Evolutionary conservation across 2,797 vertebrate genomes (phyloP).

Genomic region (Phrynocephalus vlangalii): DNA sequence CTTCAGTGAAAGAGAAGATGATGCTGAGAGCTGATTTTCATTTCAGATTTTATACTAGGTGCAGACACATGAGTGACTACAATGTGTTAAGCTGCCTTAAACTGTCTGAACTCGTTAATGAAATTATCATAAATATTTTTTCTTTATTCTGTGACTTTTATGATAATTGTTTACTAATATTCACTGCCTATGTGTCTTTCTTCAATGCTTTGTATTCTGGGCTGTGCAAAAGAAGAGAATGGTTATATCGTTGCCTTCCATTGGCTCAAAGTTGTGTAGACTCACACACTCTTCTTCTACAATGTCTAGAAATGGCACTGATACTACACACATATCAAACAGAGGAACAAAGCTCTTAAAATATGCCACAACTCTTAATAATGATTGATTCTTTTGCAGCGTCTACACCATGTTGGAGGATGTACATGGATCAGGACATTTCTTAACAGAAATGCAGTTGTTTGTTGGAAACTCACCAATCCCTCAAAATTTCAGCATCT

Average conservation of each 20-base stretch:
- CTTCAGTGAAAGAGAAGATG: neutral
- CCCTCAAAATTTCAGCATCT: conserved; percentile 84
- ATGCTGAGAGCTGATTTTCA: neutral
- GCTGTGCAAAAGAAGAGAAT: neutral
- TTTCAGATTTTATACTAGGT: neutral
- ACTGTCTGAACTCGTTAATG: neutral
- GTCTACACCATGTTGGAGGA: conserved; percentile 80
- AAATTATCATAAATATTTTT: neutral
- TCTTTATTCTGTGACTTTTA: too few species aligned
- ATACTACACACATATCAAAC: fast-evolving
- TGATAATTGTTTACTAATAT: too few species aligned
- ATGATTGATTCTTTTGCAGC: conserved; percentile 70
- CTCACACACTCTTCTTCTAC: conserved; percentile 18
- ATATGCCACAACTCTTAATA: neutral
- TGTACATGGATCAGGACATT: conserved; percentile 81
- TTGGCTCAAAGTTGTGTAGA: fast-evolving
- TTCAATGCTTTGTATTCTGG: neutral
- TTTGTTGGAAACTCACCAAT: conserved; percentile 82
- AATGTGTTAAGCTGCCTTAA: neutral
- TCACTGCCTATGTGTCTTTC: neutral
- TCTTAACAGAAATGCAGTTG: conserved; percentile 85
- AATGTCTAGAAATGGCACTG: neutral
- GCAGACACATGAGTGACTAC: neutral
- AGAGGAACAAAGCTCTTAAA: neutral
- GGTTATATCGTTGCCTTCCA: neutral